Percentiles rank a stretch among this genome's conserved stretches.
Evolutionary conservation across 2,797 vertebrate species (phyloP).

Genomic region (Gobio occitaniae): DNA sequence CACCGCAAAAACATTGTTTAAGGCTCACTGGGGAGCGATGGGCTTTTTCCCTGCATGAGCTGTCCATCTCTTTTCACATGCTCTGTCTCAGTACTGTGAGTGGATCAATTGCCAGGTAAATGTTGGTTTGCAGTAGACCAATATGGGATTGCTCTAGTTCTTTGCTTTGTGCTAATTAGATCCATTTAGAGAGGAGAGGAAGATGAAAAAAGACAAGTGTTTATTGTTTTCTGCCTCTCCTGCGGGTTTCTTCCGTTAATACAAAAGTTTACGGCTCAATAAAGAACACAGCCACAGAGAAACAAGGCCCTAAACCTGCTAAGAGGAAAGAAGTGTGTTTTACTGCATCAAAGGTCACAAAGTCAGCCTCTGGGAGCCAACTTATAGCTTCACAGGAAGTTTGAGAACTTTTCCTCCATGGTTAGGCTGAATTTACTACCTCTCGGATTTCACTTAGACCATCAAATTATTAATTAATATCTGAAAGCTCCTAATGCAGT

Average conservation of each 20-base stretch:
- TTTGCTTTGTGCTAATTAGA: conserved; percentile 45
- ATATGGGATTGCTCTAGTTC: conserved; percentile 18
- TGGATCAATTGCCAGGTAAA: conserved; percentile 42
- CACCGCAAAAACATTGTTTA: conserved; percentile 47
- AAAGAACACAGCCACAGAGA: conserved; percentile 40
- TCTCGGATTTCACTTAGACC: conserved; percentile 8
- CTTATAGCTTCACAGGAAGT: neutral
- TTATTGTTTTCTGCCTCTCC: conserved; percentile 39
- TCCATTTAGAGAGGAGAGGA: conserved; percentile 22
- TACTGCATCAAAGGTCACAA: conserved; percentile 32
- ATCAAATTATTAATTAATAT: conserved; percentile 36
- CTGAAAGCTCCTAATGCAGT: conserved; percentile 24
- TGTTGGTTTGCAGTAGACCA: conserved; percentile 26
- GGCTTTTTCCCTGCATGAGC: conserved; percentile 13
- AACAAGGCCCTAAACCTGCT: conserved; percentile 27
- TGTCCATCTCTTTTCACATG: conserved; percentile 30
- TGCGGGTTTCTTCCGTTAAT: conserved; percentile 24
- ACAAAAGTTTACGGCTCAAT: conserved; percentile 43
- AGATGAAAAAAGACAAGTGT: conserved; percentile 28
- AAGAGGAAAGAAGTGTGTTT: conserved; percentile 27
- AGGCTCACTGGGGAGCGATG: conserved; percentile 7
- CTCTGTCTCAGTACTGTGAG: conserved; percentile 28
- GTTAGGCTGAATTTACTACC: conserved; percentile 11
- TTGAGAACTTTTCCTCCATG: conserved; percentile 24
- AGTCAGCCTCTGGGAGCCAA: neutral